These are phyloP conservation scores for Rhabdornis inornatus DNA, from an alignment of 2,113 vertebrate genomes.

Conservation along the genomic window DNA sequence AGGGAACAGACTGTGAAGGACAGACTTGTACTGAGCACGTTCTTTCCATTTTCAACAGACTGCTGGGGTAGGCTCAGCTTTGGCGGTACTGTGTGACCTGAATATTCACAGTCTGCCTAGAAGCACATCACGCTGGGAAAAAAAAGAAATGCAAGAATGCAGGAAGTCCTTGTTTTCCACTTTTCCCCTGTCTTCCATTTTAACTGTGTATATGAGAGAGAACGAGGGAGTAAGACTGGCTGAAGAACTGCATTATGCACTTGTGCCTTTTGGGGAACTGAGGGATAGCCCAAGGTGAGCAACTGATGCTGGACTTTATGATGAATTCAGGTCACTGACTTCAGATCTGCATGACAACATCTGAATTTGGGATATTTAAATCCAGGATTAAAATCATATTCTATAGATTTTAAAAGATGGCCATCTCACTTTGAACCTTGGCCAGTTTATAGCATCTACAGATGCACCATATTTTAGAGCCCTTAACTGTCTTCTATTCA, in stretches of 20 bases:
- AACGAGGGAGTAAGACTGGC: neutral
- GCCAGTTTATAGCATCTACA: neutral
- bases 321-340: neutral
- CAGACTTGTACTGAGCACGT: neutral
- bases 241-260: neutral
- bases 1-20: neutral
- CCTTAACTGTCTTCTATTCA: neutral
- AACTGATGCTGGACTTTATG: neutral
- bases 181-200: neutral
- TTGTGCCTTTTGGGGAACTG: neutral
- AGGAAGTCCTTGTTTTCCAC: neutral
- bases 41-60: neutral
- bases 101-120: neutral
- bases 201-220: neutral
- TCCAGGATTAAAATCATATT: neutral
- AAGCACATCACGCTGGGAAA: neutral
- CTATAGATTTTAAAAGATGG: neutral
- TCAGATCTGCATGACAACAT: neutral
- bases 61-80: neutral
- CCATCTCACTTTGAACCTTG: neutral
- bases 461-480: neutral
- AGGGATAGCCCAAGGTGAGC: neutral
- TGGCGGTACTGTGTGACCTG: neutral
- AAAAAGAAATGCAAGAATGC: neutral
- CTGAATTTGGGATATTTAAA: neutral